phyloP scores from a whole-genome alignment of 2,888 invertebrate genomes.

The Ophioninae sp. region DNA sequence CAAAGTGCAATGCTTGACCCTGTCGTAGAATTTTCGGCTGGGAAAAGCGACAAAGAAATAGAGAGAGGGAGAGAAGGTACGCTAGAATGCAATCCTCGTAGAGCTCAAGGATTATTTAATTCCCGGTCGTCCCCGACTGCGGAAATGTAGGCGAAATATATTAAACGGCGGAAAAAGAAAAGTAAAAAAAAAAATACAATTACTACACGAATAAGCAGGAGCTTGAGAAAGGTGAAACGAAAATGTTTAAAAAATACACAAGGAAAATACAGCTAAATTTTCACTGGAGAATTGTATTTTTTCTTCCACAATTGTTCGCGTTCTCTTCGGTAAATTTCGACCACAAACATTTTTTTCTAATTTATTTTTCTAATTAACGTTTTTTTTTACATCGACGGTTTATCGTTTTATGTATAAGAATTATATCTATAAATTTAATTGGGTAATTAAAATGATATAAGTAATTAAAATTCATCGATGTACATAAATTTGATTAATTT shows the following conservation, averaged over 20 bases:
- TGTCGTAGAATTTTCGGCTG: conserved; percentile 26
- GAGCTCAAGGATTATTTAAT: conserved; percentile 53
- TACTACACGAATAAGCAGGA: conserved; percentile 10
- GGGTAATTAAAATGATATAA: no score
- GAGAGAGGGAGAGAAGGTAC: conserved; percentile 8
- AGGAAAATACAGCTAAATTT: conserved; percentile 18
- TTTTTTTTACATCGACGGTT: no score
- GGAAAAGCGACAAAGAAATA: not conserved
- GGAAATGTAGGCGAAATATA: conserved; percentile 9
- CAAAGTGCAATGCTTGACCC: conserved; percentile 44
- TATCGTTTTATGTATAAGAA: no score
- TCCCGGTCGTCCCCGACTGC: conserved; percentile 31
- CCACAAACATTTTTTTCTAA: no score
- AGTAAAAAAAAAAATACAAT: conserved; percentile 31
- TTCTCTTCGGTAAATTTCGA: no score
- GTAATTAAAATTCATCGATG: no score
- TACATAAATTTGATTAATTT: no score
- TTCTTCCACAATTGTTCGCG: conserved; percentile 5
- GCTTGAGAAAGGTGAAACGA: conserved; percentile 22
- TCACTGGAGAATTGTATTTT: conserved; percentile 8
- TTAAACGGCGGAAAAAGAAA: not conserved
- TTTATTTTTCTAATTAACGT: no score
- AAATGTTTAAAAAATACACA: conserved; percentile 5
- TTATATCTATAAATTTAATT: no score
- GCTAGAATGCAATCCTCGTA: conserved; percentile 46